A percentile compares a stretch with the other conserved stretches of the same genome.
Conservation (phyloP, 2,113 vertebrate genomes). For the Rallus limicola region DNA sequence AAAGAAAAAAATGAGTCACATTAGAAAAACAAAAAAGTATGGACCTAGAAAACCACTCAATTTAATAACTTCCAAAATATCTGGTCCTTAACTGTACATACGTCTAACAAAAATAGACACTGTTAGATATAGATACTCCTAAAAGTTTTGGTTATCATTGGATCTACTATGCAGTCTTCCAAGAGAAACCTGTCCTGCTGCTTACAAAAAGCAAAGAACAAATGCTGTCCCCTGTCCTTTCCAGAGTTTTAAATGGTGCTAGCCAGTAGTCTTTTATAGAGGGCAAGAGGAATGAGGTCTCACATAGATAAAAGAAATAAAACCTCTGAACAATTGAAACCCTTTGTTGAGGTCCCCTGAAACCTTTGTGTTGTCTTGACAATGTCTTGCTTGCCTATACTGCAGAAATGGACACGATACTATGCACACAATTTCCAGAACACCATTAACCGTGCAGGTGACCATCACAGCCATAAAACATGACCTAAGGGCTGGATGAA, state of each 20-base stretch:
- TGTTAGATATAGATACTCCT: neutral
- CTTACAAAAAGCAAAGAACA: neutral
- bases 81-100: neutral
- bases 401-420: neutral
- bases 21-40: neutral
- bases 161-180: neutral
- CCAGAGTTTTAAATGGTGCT: neutral
- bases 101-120: neutral
- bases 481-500: neutral
- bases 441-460: neutral
- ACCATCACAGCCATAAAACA: neutral
- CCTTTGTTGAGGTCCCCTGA: neutral
- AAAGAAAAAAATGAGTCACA: neutral
- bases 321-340: neutral
- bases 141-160: neutral
- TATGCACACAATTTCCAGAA: neutral
- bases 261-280: neutral
- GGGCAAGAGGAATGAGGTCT: neutral
- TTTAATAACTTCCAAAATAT: neutral
- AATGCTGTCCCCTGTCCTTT: neutral
- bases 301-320: neutral
- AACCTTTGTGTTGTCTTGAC: neutral
- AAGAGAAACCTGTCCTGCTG: neutral
- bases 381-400: neutral
- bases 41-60: neutral